These are phyloP conservation scores for Herpetotheres cachinnans DNA, from an alignment of 2,113 vertebrate genomes.

Conservation along the genomic window DNA sequence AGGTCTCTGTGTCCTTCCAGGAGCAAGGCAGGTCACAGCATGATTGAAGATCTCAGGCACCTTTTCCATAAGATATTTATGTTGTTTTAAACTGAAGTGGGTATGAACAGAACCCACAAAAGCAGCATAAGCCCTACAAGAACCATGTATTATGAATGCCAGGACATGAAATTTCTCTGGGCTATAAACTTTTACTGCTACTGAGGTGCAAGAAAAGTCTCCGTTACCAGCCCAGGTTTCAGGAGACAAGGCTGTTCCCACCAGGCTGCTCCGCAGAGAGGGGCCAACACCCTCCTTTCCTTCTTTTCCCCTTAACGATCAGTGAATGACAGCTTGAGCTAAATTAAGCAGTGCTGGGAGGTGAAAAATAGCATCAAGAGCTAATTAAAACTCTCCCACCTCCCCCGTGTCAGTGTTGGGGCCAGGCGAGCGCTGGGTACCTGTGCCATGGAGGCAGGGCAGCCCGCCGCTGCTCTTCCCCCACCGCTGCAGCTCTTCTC, in stretches of 20 bases:
- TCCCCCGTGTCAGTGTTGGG: not conserved
- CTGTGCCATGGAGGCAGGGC: not conserved
- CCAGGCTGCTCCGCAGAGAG: not conserved
- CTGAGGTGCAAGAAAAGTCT: not conserved
- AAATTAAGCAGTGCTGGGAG: conserved; percentile 5
- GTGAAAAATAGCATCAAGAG: conserved; percentile 34
- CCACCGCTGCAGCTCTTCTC: not conserved
- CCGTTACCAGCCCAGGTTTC: not conserved
- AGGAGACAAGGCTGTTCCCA: not conserved
- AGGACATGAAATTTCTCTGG: not conserved
- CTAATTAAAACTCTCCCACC: conserved; percentile 24
- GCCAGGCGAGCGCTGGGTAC: not conserved
- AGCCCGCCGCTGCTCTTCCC: not conserved
- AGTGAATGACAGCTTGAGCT: not conserved
- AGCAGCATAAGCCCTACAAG: not conserved
- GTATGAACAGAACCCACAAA: not conserved
- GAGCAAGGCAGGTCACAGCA: not conserved
- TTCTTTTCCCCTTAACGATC: not conserved
- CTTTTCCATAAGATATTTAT: not conserved
- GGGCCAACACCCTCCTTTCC: not conserved
- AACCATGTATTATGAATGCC: not conserved
- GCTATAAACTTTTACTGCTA: not conserved
- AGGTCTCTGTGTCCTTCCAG: not conserved
- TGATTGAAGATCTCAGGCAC: not conserved
- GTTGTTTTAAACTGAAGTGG: not conserved